Evolutionary conservation across 2,113 vertebrate genomes (phyloP).

Genomic region (Zosterops japonicus): DNA sequence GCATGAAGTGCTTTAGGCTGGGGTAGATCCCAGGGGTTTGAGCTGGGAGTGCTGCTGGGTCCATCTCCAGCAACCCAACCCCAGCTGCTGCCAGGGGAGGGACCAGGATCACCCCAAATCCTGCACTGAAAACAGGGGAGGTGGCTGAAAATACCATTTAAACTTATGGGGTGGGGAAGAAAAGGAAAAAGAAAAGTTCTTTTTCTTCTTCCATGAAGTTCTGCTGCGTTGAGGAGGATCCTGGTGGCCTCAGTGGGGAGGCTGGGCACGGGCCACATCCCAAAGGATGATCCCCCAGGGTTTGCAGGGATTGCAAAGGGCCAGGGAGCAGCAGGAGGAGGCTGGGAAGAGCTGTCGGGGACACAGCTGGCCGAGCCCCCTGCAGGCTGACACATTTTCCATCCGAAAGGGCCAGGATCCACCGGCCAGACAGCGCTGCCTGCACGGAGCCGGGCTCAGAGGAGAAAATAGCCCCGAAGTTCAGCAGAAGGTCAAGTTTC

Average conservation of each 20-base stretch:
- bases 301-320: not conserved
- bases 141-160: not conserved
- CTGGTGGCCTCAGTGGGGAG: not conserved
- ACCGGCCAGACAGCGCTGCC: slow-evolving; percentile 26
- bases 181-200: fast-evolving
- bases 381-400: slow-evolving; percentile 38
- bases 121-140: not conserved
- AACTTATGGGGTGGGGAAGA: not conserved
- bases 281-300: fast-evolving
- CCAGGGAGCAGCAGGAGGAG: not conserved
- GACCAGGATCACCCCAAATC: not conserved
- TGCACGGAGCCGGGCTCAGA: not conserved
- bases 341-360: not conserved
- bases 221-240: fast-evolving
- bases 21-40: not conserved
- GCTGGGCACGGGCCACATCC: not conserved
- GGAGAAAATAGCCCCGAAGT: not conserved
- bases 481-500: slow-evolving; percentile 12
- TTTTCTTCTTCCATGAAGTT: not conserved
- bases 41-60: not conserved
- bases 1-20: not conserved
- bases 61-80: not conserved
- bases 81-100: not conserved
- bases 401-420: not conserved
- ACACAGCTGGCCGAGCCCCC: slow-evolving; percentile 4